These are phyloP conservation scores for Riparia riparia DNA, from an alignment of 2,113 vertebrate species.

Conservation along the genomic window DNA sequence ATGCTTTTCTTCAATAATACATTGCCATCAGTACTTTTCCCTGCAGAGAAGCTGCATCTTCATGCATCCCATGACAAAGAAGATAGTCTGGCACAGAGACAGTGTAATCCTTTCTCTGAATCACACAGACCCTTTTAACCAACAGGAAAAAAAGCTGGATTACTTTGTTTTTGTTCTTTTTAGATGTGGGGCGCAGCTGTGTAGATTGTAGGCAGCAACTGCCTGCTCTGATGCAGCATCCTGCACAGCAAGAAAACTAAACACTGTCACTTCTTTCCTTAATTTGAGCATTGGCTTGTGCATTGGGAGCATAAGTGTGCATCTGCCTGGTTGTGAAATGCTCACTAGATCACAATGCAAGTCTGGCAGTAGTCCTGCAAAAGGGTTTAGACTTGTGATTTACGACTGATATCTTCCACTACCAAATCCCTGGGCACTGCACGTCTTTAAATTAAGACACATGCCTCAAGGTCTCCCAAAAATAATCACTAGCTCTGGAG, in stretches of 20 bases:
- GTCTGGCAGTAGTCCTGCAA: background rate
- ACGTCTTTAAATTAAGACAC: background rate
- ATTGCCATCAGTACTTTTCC: background rate
- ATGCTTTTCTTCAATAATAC: constrained; percentile 23
- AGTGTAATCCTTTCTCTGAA: background rate
- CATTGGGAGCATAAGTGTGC: background rate
- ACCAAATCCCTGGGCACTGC: background rate
- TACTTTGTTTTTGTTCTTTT: background rate
- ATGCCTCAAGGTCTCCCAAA: background rate
- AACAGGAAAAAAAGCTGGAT: background rate
- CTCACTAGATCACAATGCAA: background rate
- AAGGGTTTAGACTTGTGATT: background rate
- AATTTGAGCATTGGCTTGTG: background rate
- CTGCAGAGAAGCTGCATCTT: constrained; percentile 1
- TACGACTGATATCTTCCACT: background rate
- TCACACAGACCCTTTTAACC: constrained; percentile 4
- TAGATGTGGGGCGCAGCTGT: constrained; percentile 6
- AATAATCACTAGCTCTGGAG: background rate
- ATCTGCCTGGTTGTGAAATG: background rate
- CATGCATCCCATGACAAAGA: background rate
- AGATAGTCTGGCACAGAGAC: background rate
- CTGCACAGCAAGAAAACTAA: background rate
- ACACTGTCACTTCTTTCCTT: background rate
- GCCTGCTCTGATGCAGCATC: background rate
- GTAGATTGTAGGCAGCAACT: background rate